A percentile compares a stretch with the other conserved stretches of the same genome.
These are phyloP conservation scores for Fragum whitleyi DNA, from an alignment of 2,888 invertebrate species.

Conservation along the genomic window DNA sequence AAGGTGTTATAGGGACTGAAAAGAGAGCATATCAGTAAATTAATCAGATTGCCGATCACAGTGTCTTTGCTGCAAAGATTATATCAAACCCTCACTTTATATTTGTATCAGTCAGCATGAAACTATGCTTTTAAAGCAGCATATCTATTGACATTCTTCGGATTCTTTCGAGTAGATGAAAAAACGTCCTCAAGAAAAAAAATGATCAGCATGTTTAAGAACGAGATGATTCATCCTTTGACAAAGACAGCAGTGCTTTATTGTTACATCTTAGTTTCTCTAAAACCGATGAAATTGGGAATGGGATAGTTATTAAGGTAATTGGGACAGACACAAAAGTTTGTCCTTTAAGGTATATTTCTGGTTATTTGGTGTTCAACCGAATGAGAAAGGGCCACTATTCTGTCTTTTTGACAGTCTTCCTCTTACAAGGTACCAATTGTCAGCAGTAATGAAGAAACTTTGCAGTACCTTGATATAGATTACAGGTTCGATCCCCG, in stretches of 20 bases:
- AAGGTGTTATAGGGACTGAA: constrained; percentile 1
- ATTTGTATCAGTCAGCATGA: constrained; percentile 40
- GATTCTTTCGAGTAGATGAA: constrained; percentile 42
- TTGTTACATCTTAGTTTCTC: no score
- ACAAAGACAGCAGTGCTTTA: no score
- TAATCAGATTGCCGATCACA: no score
- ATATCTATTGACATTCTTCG: constrained; percentile 43
- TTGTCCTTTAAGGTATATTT: constrained; percentile 28
- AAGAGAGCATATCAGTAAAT: background rate
- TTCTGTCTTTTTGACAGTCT: constrained; percentile 38
- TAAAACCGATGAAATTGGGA: no score
- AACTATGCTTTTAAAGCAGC: constrained; percentile 28
- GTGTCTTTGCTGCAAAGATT: background rate
- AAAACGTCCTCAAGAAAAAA: no score
- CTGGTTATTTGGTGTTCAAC: constrained; percentile 17
- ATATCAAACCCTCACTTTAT: background rate
- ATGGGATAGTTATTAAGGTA: no score
- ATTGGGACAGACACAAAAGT: background rate
- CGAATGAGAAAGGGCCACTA: constrained; percentile 11
- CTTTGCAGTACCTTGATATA: background rate
- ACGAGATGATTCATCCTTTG: no score
- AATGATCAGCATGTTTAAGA: constrained; percentile 32
- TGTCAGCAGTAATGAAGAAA: constrained; percentile 34
- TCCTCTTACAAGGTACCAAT: constrained; percentile 50
- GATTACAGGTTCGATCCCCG: no score